A percentile compares a stretch with the other conserved stretches of the same genome.
Conservation (phyloP, 2,113 vertebrate species). For the Oriolus oriolus region DNA sequence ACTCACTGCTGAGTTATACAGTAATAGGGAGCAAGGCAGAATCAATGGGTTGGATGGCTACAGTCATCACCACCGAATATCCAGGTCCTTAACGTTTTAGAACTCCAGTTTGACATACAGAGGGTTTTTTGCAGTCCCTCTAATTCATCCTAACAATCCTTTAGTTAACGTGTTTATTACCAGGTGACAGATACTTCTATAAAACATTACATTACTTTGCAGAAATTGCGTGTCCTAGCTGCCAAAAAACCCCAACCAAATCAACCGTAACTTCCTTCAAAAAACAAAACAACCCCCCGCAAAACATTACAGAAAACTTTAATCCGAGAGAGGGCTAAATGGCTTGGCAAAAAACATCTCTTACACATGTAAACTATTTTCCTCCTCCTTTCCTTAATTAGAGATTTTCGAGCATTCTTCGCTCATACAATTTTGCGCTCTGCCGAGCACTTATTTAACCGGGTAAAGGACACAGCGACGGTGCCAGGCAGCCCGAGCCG, state of each 20-base stretch:
- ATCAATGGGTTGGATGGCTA: background rate
- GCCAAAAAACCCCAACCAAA: background rate
- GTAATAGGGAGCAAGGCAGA: background rate
- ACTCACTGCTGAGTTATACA: background rate
- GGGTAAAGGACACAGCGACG: background rate
- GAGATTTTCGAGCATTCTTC: background rate
- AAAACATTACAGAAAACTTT: background rate
- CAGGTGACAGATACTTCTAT: background rate
- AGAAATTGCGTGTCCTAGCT: background rate
- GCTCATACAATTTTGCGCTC: background rate
- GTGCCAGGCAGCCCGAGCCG: background rate
- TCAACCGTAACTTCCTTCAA: background rate
- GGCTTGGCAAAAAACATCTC: background rate
- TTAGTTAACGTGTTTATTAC: background rate
- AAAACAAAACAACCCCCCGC: background rate
- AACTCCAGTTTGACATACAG: background rate
- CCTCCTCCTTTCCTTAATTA: background rate
- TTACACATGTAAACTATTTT: fast-evolving
- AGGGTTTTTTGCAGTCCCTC: background rate
- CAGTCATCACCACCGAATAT: background rate
- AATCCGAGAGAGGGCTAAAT: background rate
- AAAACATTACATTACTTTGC: background rate
- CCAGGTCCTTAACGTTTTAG: background rate
- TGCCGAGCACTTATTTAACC: background rate
- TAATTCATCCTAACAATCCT: background rate